phyloP scores from a whole-genome alignment of 2,113 vertebrate genomes.

The Crotalus tigris region DNA sequence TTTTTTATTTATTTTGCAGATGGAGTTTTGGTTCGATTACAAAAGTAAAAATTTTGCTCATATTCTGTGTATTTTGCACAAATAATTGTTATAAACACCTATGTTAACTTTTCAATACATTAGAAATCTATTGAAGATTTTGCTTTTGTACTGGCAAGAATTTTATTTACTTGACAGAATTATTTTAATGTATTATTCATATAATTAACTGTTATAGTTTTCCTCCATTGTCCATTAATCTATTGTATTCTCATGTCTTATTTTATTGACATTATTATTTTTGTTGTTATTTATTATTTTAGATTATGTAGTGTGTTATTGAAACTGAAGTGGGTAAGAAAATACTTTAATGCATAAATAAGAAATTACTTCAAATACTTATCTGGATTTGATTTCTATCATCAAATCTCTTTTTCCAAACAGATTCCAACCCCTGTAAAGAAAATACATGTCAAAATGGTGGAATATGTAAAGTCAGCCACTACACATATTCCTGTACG shows the following conservation, averaged over 20 bases:
- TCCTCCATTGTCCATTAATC: not conserved
- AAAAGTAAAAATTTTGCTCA: conserved; percentile 62
- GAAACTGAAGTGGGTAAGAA: not conserved
- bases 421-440: conserved; percentile 66
- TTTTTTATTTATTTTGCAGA: conserved; percentile 61
- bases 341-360: not conserved
- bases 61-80: not conserved
- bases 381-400: not conserved
- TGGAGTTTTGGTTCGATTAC: conserved; percentile 86
- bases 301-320: not conserved
- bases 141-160: not conserved
- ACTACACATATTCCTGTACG: conserved; percentile 60
- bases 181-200: not conserved
- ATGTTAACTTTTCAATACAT: not conserved
- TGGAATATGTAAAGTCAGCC: conserved; percentile 64
- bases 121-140: not conserved
- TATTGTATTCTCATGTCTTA: not conserved
- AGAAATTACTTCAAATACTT: not conserved
- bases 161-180: not conserved
- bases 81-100: not conserved
- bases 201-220: not conserved
- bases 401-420: conserved; percentile 6
- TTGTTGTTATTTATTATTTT: not conserved
- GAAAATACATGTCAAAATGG: conserved; percentile 68
- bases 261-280: not conserved